Evolutionary conservation across 2,888 invertebrate species (phyloP).

Genomic region (Eristalinus sepulchralis): DNA sequence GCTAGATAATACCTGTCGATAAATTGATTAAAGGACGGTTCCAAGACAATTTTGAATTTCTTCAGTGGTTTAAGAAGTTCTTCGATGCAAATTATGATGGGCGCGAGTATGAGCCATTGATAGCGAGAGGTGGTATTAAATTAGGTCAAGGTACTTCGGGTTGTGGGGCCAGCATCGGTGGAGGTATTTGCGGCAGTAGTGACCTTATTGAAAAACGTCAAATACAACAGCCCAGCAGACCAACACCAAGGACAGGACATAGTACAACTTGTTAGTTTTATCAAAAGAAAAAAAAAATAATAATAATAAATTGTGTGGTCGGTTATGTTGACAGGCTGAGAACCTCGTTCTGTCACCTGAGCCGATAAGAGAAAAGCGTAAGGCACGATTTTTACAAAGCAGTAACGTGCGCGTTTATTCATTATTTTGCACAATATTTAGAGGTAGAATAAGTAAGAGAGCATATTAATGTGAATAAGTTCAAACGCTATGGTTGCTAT

Average conservation of each 20-base stretch:
- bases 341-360: background rate
- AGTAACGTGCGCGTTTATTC: background rate
- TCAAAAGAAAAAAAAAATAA: slow-evolving; percentile 23
- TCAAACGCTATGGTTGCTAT: background rate
- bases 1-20: slow-evolving; percentile 98
- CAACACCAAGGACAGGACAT: slow-evolving; percentile 70
- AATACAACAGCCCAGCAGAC: slow-evolving; percentile 76
- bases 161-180: slow-evolving; percentile 82
- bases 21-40: slow-evolving; percentile 99
- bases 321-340: slow-evolving; percentile 4
- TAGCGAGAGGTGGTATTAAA: slow-evolving; percentile 91
- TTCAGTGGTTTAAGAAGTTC: slow-evolving; percentile 99
- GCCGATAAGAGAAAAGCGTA: slow-evolving; percentile 29
- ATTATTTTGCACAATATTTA: background rate
- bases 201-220: slow-evolving; percentile 78
- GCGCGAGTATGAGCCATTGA: slow-evolving; percentile 95
- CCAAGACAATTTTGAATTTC: slow-evolving; percentile 99
- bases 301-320: background rate
- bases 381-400: slow-evolving; percentile 60
- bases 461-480: background rate
- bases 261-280: slow-evolving; percentile 72
- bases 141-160: slow-evolving; percentile 87
- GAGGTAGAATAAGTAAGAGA: background rate
- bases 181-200: slow-evolving; percentile 82
- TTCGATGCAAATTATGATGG: slow-evolving; percentile 99